These are phyloP conservation scores for Drosophila setifemur DNA, from an alignment of 1,140 invertebrate species.

Conservation along the genomic window DNA sequence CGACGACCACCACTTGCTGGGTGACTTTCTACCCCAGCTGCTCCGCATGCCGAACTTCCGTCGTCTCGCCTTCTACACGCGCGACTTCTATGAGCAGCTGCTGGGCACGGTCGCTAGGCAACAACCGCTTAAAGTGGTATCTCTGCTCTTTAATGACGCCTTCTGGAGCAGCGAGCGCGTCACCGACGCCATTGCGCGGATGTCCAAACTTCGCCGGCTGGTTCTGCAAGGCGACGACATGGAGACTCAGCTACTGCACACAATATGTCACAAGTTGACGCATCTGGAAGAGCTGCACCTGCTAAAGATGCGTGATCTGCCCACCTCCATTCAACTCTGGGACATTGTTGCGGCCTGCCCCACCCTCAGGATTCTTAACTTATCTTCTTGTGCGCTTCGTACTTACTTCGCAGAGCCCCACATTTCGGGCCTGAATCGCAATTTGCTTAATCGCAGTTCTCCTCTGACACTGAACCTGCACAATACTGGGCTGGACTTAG, in stretches of 20 bases:
- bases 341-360: slow-evolving; percentile 7
- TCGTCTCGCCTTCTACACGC: slow-evolving; percentile 47
- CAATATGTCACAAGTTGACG: slow-evolving; percentile 15
- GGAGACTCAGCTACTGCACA: slow-evolving; percentile 11
- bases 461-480: slow-evolving; percentile 26
- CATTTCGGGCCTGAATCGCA: not conserved
- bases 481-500: slow-evolving; percentile 1
- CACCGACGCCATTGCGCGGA: not conserved
- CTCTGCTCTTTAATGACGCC: slow-evolving; percentile 52
- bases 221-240: slow-evolving; percentile 57
- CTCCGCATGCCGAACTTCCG: slow-evolving; percentile 28
- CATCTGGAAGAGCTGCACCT: slow-evolving; percentile 50
- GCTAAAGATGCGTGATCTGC: slow-evolving; percentile 45
- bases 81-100: slow-evolving; percentile 45
- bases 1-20: slow-evolving; percentile 58
- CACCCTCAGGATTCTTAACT: slow-evolving; percentile 19
- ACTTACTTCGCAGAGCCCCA: slow-evolving; percentile 4
- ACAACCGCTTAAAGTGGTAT: slow-evolving; percentile 15
- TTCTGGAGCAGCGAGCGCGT: slow-evolving; percentile 44
- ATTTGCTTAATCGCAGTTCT: not conserved
- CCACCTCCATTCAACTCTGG: slow-evolving; percentile 39
- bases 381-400: slow-evolving; percentile 30
- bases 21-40: slow-evolving; percentile 25
- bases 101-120: slow-evolving; percentile 9
- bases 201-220: slow-evolving; percentile 46